Percentiles rank a stretch among this genome's conserved stretches.
Evolutionary conservation across 2,113 vertebrate genomes (phyloP).

Genomic region (Hiodon alosoides): DNA sequence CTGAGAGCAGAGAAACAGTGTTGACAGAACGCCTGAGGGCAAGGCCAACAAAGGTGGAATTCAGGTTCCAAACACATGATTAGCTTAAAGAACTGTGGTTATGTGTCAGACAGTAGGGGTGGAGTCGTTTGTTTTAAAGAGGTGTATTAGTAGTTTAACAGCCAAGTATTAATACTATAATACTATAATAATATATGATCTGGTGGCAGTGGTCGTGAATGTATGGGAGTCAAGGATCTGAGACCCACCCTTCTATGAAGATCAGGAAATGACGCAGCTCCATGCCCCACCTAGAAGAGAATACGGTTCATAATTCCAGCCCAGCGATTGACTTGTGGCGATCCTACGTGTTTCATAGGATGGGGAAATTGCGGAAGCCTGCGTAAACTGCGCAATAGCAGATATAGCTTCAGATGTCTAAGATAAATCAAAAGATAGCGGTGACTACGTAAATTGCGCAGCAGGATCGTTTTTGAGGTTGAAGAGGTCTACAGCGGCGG

Average conservation of each 20-base stretch:
- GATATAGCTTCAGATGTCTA: neutral
- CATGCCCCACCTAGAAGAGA: conserved; percentile 8
- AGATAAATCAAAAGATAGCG: conserved; percentile 7
- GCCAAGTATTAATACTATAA: too few relatives aligned
- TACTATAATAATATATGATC: too few relatives aligned
- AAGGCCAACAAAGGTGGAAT: too few relatives aligned
- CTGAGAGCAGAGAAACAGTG: too few relatives aligned
- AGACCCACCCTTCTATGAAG: conserved; percentile 9
- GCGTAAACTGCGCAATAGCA: conserved; percentile 32
- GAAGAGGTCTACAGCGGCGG: neutral
- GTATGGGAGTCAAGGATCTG: neutral
- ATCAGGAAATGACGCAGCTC: conserved; percentile 27
- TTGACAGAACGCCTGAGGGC: too few relatives aligned
- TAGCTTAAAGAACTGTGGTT: too few relatives aligned
- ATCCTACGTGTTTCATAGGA: neutral
- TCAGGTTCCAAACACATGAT: too few relatives aligned
- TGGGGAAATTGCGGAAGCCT: conserved; percentile 29
- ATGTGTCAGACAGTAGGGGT: too few relatives aligned
- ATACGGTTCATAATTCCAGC: conserved; percentile 39
- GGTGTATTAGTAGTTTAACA: too few relatives aligned
- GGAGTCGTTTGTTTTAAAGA: too few relatives aligned
- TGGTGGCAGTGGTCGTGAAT: neutral
- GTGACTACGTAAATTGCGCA: conserved; percentile 19
- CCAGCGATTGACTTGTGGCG: conserved; percentile 32
- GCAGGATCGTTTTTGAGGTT: neutral